phyloP scores from a whole-genome alignment of 2,797 vertebrate species.

The Lithobates pipiens region DNA sequence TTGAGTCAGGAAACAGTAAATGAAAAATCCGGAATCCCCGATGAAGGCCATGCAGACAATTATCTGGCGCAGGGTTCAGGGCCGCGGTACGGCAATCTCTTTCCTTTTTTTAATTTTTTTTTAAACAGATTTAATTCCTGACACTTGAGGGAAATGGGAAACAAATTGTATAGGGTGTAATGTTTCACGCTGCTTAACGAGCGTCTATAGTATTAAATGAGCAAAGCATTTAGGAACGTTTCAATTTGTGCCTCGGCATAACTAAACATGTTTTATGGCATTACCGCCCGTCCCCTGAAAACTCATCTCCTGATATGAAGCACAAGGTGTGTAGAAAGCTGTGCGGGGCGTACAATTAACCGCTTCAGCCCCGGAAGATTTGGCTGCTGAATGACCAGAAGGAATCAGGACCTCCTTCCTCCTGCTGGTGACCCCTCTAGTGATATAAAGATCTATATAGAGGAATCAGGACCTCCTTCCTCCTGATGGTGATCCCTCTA shows the following conservation, averaged over 20 bases:
- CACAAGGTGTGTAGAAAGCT: background rate
- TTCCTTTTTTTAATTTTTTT: background rate
- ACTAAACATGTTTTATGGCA: background rate
- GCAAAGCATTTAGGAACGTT: background rate
- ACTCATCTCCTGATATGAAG: background rate
- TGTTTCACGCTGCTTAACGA: background rate
- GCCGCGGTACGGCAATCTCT: background rate
- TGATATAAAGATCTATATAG: too few relatives aligned
- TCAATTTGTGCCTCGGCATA: background rate
- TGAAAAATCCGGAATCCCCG: conserved; percentile 29
- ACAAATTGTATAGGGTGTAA: background rate
- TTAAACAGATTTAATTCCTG: conserved; percentile 30
- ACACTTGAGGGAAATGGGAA: conserved; percentile 6
- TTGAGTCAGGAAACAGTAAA: conserved; percentile 50
- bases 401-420: too few relatives aligned
- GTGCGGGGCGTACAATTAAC: background rate
- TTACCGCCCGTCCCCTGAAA: background rate
- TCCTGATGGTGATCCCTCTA: too few relatives aligned
- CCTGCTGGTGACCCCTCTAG: too few relatives aligned
- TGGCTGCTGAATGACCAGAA: too few relatives aligned
- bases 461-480: too few relatives aligned
- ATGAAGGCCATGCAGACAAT: conserved; percentile 25
- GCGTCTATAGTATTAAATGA: background rate
- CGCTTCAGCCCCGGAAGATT: too few relatives aligned
- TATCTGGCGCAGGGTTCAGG: conserved; percentile 27